A percentile compares a stretch with the other conserved stretches of the same genome.
Evolutionary conservation across 2,113 vertebrate species (phyloP).

Genomic region (Symphodus melops): DNA sequence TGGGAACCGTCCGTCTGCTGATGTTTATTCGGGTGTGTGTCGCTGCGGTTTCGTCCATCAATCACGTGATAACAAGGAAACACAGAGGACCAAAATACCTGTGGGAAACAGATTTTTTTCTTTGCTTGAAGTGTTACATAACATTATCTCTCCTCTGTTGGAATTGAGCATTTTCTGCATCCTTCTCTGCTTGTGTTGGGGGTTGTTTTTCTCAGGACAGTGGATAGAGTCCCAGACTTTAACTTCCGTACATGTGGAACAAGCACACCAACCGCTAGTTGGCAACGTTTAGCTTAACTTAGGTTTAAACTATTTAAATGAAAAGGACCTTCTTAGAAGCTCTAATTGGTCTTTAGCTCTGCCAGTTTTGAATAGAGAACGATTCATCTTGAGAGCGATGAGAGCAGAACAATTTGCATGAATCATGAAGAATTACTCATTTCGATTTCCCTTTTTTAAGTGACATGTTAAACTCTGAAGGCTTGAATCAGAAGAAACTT

Average conservation of each 20-base stretch:
- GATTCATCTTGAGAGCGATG: not conserved
- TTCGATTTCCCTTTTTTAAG: too few species aligned
- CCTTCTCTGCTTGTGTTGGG: not conserved
- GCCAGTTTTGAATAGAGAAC: conserved; percentile 13
- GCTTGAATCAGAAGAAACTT: not conserved
- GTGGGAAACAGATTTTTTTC: conserved; percentile 8
- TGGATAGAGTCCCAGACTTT: too few species aligned
- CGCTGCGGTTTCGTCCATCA: conserved; percentile 34
- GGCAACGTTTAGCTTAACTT: not conserved
- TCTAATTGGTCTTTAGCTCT: not conserved
- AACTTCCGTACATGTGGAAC: too few species aligned
- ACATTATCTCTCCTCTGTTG: not conserved
- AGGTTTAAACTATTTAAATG: not conserved
- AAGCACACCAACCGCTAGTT: too few species aligned
- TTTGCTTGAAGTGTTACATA: not conserved
- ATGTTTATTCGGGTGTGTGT: conserved; percentile 1
- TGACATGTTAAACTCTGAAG: not conserved
- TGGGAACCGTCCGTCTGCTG: not conserved
- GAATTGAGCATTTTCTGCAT: too few species aligned
- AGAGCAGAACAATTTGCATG: not conserved
- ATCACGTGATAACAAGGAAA: conserved; percentile 22
- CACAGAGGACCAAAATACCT: conserved; percentile 9
- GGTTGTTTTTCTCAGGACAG: too few species aligned
- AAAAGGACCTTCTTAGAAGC: not conserved
- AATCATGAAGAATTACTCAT: too few species aligned